Evolutionary conservation across 2,797 vertebrate species (phyloP).

Genomic region (Otolemur crassicaudatus): DNA sequence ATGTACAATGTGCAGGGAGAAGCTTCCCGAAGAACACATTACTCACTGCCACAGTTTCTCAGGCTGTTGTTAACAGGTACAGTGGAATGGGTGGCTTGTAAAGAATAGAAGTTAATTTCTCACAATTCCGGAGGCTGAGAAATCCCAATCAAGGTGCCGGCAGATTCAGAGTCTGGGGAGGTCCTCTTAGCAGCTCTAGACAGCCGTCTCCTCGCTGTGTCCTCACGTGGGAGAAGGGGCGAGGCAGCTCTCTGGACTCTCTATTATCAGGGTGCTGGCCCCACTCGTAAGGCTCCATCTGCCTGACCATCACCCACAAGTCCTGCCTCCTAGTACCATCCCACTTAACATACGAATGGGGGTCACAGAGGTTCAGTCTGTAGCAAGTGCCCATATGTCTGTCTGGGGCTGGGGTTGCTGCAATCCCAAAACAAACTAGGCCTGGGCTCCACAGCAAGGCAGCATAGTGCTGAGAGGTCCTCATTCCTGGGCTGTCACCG

Average conservation of each 20-base stretch:
- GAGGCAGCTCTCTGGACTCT: background rate
- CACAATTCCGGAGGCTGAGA: background rate
- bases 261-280: background rate
- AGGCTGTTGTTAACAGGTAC: background rate
- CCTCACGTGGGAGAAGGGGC: background rate
- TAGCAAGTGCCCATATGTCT: fast-evolving
- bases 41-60: background rate
- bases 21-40: background rate
- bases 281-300: background rate
- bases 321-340: background rate
- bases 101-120: background rate
- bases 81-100: background rate
- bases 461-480: too few relatives aligned
- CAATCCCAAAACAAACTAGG: background rate
- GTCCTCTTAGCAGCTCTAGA: background rate
- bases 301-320: background rate
- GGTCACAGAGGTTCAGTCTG: background rate
- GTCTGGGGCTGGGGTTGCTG: background rate
- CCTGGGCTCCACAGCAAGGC: background rate
- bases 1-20: background rate
- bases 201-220: fast-evolving
- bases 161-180: background rate
- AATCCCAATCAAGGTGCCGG: background rate
- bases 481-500: background rate
- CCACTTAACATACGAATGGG: background rate